Percentiles rank a stretch among this genome's conserved stretches.
Conservation (phyloP, 2,113 vertebrate species). For the Agapornis roseicollis region DNA sequence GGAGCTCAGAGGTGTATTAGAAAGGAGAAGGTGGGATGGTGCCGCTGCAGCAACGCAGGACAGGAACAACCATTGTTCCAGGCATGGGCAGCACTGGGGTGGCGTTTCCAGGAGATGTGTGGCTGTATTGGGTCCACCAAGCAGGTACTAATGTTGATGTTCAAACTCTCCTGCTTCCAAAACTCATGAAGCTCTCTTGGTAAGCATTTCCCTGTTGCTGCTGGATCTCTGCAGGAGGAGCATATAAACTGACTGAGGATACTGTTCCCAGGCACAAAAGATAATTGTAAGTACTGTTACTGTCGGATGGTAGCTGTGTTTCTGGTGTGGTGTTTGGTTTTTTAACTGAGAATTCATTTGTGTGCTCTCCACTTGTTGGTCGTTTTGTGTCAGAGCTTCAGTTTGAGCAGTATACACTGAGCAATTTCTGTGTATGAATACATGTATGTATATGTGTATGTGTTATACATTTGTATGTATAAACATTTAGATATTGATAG, state of each 20-base stretch:
- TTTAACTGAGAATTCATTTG: not conserved
- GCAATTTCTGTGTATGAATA: not conserved
- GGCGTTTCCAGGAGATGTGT: not conserved
- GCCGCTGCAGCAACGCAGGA: not conserved
- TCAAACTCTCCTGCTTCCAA: not conserved
- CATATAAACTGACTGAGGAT: not conserved
- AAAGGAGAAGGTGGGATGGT: not conserved
- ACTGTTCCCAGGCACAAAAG: not conserved
- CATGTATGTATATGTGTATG: not conserved
- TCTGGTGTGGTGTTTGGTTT: not conserved
- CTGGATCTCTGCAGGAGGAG: constrained; percentile 5
- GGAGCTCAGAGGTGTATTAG: not conserved
- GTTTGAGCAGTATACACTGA: not conserved
- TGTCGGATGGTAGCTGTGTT: not conserved
- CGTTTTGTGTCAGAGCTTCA: not conserved
- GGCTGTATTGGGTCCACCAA: not conserved
- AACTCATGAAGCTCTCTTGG: not conserved
- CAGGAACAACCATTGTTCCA: rapidly evolving
- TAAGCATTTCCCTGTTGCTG: not conserved
- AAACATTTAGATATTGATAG: not conserved
- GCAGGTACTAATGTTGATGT: not conserved
- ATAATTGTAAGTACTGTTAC: constrained; percentile 29
- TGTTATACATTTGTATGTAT: not conserved
- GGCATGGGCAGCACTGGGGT: not conserved
- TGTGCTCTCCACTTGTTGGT: not conserved